These are phyloP conservation scores for Brenthis hecate DNA, from an alignment of 2,888 invertebrate genomes.

Conservation along the genomic window DNA sequence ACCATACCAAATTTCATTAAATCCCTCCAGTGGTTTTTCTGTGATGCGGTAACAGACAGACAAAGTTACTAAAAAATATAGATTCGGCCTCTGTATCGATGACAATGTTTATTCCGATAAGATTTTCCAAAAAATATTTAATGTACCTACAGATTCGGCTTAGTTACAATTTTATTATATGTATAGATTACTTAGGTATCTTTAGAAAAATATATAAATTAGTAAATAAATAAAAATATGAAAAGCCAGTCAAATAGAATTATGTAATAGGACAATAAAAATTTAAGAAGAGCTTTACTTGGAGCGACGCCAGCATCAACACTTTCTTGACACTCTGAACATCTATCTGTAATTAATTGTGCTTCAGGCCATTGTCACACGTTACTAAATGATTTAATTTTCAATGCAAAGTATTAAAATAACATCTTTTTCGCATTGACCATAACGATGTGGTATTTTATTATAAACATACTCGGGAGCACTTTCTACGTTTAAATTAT, in stretches of 20 bases:
- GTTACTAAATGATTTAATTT: constrained; percentile 3
- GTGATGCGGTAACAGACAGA: too few species aligned
- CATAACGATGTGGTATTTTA: neutral
- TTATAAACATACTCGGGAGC: too few species aligned
- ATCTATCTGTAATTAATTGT: constrained; percentile 18
- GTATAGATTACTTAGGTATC: neutral
- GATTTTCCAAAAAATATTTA: too few species aligned
- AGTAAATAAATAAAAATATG: constrained; percentile 17
- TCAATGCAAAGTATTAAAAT: neutral
- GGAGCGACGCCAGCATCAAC: constrained; percentile 23
- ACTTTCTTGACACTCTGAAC: constrained; percentile 12
- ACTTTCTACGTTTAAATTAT: too few species aligned
- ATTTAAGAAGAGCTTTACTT: constrained; percentile 23
- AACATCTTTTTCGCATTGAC: too few species aligned
- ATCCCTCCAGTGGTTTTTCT: too few species aligned
- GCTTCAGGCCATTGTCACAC: constrained; percentile 20
- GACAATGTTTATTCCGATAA: too few species aligned
- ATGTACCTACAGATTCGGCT: too few species aligned
- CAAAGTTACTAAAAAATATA: too few species aligned
- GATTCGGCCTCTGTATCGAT: too few species aligned
- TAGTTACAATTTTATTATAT: too few species aligned
- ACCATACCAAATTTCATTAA: too few species aligned
- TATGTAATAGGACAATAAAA: constrained; percentile 34
- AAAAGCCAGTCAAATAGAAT: constrained; percentile 19
- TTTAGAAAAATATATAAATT: constrained; percentile 20